Conservation (phyloP, 2,797 vertebrate species). For the Brachymystax lenok region DNA sequence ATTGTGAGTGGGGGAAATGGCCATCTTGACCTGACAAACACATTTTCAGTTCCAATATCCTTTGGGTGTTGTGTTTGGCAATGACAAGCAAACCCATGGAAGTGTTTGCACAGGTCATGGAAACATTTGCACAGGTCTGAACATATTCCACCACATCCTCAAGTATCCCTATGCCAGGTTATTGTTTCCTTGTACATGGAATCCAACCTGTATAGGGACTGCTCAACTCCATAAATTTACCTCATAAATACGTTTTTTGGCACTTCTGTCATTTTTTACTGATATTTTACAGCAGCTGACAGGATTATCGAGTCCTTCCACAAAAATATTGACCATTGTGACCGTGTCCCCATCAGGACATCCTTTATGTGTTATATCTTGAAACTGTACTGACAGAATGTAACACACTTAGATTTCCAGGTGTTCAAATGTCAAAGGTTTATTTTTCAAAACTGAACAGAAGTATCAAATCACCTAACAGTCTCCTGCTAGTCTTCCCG, state of each 20-base stretch:
- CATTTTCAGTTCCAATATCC: constrained; percentile 8
- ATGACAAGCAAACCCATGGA: not conserved
- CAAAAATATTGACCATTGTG: constrained; percentile 24
- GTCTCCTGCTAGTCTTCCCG: constrained; percentile 14
- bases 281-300: not conserved
- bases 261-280: not conserved
- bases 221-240: constrained; percentile 51
- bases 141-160: constrained; percentile 36
- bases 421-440: constrained; percentile 12
- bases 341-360: constrained; percentile 10
- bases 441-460: not conserved
- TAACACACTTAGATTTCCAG: not conserved
- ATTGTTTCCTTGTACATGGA: constrained; percentile 37
- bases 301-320: constrained; percentile 25
- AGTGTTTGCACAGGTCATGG: constrained; percentile 13
- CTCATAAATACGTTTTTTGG: not conserved
- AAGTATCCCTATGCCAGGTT: constrained; percentile 31
- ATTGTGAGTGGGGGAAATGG: not conserved
- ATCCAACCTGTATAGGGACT: constrained; percentile 13
- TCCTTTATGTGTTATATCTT: not conserved
- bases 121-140: constrained; percentile 14
- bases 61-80: constrained; percentile 28
- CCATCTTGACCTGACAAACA: not conserved
- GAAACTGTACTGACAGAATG: not conserved
- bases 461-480: not conserved